A percentile compares a stretch with the other conserved stretches of the same genome.
Conservation (phyloP, 2,113 vertebrate species). For the Oceanodroma tethys region DNA sequence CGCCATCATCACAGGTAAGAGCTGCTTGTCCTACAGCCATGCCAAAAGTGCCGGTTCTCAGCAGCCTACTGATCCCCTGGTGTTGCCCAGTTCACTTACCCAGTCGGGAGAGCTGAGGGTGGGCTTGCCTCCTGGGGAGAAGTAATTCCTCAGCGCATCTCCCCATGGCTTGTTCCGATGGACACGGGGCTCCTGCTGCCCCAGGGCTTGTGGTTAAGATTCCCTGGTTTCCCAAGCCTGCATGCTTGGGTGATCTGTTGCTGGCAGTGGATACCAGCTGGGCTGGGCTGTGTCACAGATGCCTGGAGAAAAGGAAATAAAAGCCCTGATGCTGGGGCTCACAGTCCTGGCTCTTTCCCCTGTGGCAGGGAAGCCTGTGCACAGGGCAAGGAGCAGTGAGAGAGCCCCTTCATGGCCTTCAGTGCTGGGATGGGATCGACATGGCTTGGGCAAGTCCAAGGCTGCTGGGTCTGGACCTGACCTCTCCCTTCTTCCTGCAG, state of each 20-base stretch:
- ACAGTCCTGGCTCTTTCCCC: neutral
- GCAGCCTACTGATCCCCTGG: neutral
- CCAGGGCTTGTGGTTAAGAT: neutral
- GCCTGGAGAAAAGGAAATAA: neutral
- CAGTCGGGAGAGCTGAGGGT: neutral
- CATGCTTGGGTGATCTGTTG: neutral
- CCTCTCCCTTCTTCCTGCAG: constrained; percentile 59
- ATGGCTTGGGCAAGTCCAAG: neutral
- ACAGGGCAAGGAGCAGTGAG: neutral
- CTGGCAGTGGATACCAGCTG: neutral
- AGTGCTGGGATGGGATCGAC: neutral
- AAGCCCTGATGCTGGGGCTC: neutral
- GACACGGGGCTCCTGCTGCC: neutral
- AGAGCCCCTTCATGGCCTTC: neutral
- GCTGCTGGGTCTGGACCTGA: neutral
- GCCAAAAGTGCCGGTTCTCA: neutral
- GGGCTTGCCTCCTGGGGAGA: neutral
- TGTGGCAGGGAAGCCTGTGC: neutral
- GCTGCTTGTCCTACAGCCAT: neutral
- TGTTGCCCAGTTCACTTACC: neutral
- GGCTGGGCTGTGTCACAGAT: neutral
- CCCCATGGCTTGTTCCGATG: neutral
- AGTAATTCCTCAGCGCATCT: neutral
- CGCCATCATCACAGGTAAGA: constrained; percentile 91
- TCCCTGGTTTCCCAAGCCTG: neutral